Evolutionary conservation across 2,797 vertebrate species (phyloP).

Genomic region (Carduelis carduelis): DNA sequence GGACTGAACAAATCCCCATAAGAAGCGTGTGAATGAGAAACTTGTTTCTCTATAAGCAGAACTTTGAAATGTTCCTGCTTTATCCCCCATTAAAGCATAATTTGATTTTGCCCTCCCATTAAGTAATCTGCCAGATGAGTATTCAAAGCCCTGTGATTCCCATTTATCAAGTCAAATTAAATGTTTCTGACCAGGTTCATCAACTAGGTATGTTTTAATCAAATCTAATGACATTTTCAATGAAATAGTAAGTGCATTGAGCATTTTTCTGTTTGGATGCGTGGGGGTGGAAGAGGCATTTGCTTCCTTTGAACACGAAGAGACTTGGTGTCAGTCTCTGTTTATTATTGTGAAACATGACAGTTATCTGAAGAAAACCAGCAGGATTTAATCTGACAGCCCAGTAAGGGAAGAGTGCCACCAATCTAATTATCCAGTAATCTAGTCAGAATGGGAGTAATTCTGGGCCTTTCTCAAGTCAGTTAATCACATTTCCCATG

Average conservation of each 20-base stretch:
- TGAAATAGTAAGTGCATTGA: constrained; percentile 30
- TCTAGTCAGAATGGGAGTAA: constrained; percentile 89
- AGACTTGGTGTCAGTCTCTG: constrained; percentile 38
- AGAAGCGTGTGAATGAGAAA: not conserved
- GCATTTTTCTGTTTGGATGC: constrained; percentile 30
- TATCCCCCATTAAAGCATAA: not conserved
- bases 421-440: constrained; percentile 92
- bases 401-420: constrained; percentile 83
- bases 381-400: constrained; percentile 81
- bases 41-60: not conserved
- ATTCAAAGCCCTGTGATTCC: constrained; percentile 22
- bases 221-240: constrained; percentile 50
- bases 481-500: constrained; percentile 88
- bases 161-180: constrained; percentile 54
- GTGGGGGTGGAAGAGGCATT: constrained; percentile 1
- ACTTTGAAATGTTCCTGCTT: not conserved
- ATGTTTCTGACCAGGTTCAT: constrained; percentile 46
- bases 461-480: constrained; percentile 84
- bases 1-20: not conserved
- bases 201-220: constrained; percentile 51
- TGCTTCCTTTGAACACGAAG: constrained; percentile 53
- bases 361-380: constrained; percentile 75
- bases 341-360: constrained; percentile 71
- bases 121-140: not conserved
- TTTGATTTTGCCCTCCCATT: not conserved